Percentiles rank a stretch among this genome's conserved stretches.
Evolutionary conservation across 2,888 invertebrate genomes (phyloP).

Genomic region (Phaedon cochleariae): DNA sequence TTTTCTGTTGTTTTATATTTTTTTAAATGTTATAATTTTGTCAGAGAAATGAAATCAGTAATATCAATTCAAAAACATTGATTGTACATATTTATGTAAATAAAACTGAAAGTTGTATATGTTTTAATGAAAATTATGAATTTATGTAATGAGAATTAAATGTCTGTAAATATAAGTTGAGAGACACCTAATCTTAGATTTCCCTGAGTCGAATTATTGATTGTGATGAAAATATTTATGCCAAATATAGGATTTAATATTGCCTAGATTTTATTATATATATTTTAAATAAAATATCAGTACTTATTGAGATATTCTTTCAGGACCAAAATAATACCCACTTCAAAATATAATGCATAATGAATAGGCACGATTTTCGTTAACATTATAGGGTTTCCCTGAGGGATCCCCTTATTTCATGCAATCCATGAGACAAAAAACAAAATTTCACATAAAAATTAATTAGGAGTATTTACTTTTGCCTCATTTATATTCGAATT

Average conservation of each 20-base stretch:
- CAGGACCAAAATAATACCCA: no score
- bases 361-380: no score
- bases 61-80: not conserved
- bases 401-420: no score
- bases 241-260: slow-evolving; percentile 61
- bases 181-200: slow-evolving; percentile 50
- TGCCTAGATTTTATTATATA: slow-evolving; percentile 64
- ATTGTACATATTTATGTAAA: slow-evolving; percentile 27
- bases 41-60: not conserved
- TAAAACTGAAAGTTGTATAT: slow-evolving; percentile 21
- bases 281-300: slow-evolving; percentile 62
- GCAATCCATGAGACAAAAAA: no score
- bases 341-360: no score
- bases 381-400: no score
- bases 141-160: slow-evolving; percentile 27
- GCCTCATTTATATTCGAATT: no score
- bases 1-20: slow-evolving; percentile 11
- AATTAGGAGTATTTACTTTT: no score
- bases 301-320: not conserved
- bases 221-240: slow-evolving; percentile 62
- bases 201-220: slow-evolving; percentile 62
- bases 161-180: slow-evolving; percentile 42
- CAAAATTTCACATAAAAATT: no score
- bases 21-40: no score
- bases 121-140: slow-evolving; percentile 30